These are phyloP conservation scores for Sebastes itinus DNA, from an alignment of 2,797 vertebrate genomes.

Conservation along the genomic window DNA sequence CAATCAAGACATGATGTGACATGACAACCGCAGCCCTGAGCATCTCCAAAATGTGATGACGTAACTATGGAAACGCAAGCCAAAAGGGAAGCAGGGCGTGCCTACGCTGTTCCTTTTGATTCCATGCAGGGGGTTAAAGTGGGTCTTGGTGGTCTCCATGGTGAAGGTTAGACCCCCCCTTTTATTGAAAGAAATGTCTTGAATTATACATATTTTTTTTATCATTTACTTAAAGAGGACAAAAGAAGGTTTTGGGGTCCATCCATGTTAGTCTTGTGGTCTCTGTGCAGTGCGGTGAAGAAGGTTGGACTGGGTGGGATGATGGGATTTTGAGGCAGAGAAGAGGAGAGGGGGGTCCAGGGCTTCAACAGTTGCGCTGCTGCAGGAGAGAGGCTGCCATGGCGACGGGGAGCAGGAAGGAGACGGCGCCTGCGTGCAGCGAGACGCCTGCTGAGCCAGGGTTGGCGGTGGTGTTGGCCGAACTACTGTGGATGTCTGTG, in stretches of 20 bases:
- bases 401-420: conserved; percentile 76
- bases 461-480: conserved; percentile 71
- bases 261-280: conserved; percentile 69
- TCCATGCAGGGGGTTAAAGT: conserved; percentile 37
- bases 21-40: conserved; percentile 61
- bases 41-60: conserved; percentile 63
- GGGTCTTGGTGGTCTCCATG: conserved; percentile 36
- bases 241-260: conserved; percentile 49
- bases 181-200: conserved; percentile 50
- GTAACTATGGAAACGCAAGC: conserved; percentile 65
- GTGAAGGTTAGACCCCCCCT: conserved; percentile 10
- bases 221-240: conserved; percentile 38
- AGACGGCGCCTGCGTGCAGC: conserved; percentile 79
- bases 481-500: conserved; percentile 48
- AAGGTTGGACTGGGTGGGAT: conserved; percentile 37
- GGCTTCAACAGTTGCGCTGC: conserved; percentile 84
- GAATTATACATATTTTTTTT: conserved; percentile 52
- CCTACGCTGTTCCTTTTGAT: conserved; percentile 51
- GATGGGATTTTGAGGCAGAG: conserved; percentile 23
- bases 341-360: background rate
- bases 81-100: conserved; percentile 45
- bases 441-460: conserved; percentile 72
- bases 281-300: conserved; percentile 47
- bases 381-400: conserved; percentile 85
- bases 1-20: conserved; percentile 54